phyloP scores from a whole-genome alignment of 2,797 vertebrate genomes.

The Epinephelus malabaricus region DNA sequence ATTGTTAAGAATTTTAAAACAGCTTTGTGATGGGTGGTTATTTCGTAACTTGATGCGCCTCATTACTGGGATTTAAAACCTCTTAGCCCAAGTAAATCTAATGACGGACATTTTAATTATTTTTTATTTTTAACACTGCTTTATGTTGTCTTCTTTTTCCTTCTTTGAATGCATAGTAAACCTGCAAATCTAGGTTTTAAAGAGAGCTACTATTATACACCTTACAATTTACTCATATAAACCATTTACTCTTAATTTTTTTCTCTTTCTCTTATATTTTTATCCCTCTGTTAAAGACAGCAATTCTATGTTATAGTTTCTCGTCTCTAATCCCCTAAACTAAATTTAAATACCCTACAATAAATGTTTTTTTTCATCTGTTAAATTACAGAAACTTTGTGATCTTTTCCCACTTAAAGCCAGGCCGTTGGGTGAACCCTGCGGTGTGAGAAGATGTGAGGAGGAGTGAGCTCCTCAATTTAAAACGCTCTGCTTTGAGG shows the following conservation, averaged over 20 bases:
- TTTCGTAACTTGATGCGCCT: background rate
- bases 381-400: slow-evolving; percentile 61
- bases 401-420: slow-evolving; percentile 64
- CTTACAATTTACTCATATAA: background rate
- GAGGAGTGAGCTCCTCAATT: slow-evolving; percentile 44
- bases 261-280: background rate
- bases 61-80: background rate
- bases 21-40: too few relatives aligned
- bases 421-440: slow-evolving; percentile 72
- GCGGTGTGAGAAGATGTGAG: slow-evolving; percentile 59
- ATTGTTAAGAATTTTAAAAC: background rate
- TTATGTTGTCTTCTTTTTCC: background rate
- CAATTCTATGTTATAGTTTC: slow-evolving; percentile 3
- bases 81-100: background rate
- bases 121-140: background rate
- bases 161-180: background rate
- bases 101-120: background rate
- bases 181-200: background rate
- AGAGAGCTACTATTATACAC: background rate
- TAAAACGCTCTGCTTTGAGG: slow-evolving; percentile 73
- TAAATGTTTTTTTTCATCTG: slow-evolving; percentile 36
- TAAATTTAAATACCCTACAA: slow-evolving; percentile 24
- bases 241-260: background rate
- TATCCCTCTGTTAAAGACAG: background rate
- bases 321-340: slow-evolving; percentile 16